Percentiles rank a stretch among this genome's conserved stretches.
These are phyloP conservation scores for Sisyra nigra DNA, from an alignment of 2,888 invertebrate species.

Conservation along the genomic window DNA sequence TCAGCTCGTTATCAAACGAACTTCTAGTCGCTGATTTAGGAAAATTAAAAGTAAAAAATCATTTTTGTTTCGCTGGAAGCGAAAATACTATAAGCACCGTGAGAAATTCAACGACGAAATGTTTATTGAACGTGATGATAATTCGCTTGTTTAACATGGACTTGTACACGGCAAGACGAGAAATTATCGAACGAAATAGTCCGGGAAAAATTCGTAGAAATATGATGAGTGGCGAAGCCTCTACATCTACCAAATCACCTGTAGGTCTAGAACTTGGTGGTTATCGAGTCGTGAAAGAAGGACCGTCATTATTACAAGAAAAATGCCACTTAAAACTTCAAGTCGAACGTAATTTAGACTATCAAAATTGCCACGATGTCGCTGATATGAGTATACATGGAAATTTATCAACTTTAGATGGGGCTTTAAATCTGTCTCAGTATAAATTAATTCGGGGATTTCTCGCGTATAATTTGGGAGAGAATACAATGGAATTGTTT, in stretches of 20 bases:
- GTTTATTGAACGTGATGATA: slow-evolving; percentile 57
- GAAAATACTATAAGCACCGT: slow-evolving; percentile 33
- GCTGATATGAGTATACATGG: slow-evolving; percentile 79
- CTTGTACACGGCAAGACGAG: slow-evolving; percentile 44
- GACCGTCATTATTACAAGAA: slow-evolving; percentile 60
- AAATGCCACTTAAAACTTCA: slow-evolving; percentile 66
- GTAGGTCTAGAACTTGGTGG: slow-evolving; percentile 27
- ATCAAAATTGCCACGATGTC: slow-evolving; percentile 30
- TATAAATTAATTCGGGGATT: slow-evolving; percentile 79
- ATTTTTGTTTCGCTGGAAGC: slow-evolving; percentile 47
- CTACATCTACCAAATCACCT: background rate
- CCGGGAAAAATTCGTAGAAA: slow-evolving; percentile 17
- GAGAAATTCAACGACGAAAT: slow-evolving; percentile 28
- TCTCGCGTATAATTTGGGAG: slow-evolving; percentile 78
- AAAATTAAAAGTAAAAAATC: slow-evolving; percentile 59
- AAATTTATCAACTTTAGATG: slow-evolving; percentile 68
- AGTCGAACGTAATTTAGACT: slow-evolving; percentile 68
- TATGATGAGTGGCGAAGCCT: slow-evolving; percentile 13
- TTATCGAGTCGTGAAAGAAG: slow-evolving; percentile 33
- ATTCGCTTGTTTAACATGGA: slow-evolving; percentile 61
- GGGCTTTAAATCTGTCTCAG: slow-evolving; percentile 65
- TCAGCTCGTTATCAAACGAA: slow-evolving; percentile 60
- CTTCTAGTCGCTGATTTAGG: slow-evolving; percentile 71
- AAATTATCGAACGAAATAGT: slow-evolving; percentile 11
- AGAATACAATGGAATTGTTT: slow-evolving; percentile 52